Conservation (phyloP, 2,797 vertebrate species). For the Salarias fasciatus region DNA sequence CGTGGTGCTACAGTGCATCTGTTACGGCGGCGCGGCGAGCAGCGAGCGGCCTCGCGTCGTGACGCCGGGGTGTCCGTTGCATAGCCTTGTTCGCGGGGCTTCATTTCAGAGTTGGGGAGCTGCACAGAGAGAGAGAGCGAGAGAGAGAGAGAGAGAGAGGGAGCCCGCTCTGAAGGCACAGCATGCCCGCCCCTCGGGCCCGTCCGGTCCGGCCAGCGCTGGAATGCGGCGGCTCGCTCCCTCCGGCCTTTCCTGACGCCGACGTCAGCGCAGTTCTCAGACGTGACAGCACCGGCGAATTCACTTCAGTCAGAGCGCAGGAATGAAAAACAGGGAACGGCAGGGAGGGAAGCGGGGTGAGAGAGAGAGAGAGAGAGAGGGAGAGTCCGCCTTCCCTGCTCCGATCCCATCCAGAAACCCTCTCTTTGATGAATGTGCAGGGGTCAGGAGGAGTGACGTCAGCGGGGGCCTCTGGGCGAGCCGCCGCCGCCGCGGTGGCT, state of each 20-base stretch:
- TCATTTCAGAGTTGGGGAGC: conserved; percentile 54
- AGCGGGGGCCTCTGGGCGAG: conserved; percentile 66
- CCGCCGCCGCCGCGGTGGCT: conserved; percentile 40
- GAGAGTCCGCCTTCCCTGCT: conserved; percentile 19
- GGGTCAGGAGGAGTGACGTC: conserved; percentile 68
- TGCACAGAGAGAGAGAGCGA: conserved; percentile 42
- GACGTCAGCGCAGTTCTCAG: conserved; percentile 28
- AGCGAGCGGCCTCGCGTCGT: conserved; percentile 38
- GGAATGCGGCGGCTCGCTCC: conserved; percentile 49
- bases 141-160: too few relatives aligned
- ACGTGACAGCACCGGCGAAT: conserved; percentile 30
- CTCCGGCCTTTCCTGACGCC: conserved; percentile 38
- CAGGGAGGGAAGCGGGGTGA: conserved; percentile 17
- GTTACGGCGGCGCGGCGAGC: conserved; percentile 37
- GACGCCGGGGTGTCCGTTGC: conserved; percentile 71
- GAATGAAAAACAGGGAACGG: conserved; percentile 47
- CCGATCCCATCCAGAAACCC: too few relatives aligned
- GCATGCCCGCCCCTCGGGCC: conserved; percentile 50
- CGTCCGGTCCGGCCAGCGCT: conserved; percentile 51
- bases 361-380: neutral
- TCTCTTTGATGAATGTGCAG: conserved; percentile 59
- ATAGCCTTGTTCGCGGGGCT: conserved; percentile 70
- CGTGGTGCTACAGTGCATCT: conserved; percentile 60
- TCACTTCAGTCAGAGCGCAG: conserved; percentile 51
- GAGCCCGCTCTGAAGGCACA: conserved; percentile 67